Percentiles rank a stretch among this genome's conserved stretches.
Evolutionary conservation across 2,888 invertebrate species (phyloP).

Genomic region (Drosophila demipolita): DNA sequence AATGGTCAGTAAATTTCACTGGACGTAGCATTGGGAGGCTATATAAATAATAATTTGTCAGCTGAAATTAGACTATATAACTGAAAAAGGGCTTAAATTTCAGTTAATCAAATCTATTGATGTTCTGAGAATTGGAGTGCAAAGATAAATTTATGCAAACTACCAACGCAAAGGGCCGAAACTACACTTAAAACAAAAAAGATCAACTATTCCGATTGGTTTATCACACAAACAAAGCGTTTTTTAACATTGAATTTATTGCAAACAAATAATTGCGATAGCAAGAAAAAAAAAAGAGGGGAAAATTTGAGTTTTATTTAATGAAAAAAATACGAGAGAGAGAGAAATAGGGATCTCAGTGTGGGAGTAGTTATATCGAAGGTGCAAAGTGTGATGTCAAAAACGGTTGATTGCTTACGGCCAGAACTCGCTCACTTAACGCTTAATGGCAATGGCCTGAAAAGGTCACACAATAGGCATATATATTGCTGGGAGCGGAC

Average conservation of each 20-base stretch:
- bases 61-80: too few relatives aligned
- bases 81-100: not conserved
- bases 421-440: conserved; percentile 1
- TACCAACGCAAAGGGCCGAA: not conserved
- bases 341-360: not conserved
- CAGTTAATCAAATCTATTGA: not conserved
- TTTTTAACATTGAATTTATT: not conserved
- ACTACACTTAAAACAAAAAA: not conserved
- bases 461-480: conserved; percentile 34
- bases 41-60: not conserved
- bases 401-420: conserved; percentile 15
- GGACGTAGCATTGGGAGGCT: not conserved
- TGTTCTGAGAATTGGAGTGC: not conserved
- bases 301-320: not conserved
- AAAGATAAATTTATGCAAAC: not conserved
- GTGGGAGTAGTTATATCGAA: not conserved
- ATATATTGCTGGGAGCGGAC: not conserved
- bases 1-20: not conserved
- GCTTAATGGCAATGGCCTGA: conserved; percentile 8
- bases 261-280: too few relatives aligned
- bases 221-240: not conserved
- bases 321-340: not conserved
- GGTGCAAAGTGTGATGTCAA: not conserved
- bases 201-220: not conserved
- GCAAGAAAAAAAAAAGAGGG: not conserved